phyloP scores from a whole-genome alignment of 2,888 invertebrate genomes.

The Caradrina clavipalpis region DNA sequence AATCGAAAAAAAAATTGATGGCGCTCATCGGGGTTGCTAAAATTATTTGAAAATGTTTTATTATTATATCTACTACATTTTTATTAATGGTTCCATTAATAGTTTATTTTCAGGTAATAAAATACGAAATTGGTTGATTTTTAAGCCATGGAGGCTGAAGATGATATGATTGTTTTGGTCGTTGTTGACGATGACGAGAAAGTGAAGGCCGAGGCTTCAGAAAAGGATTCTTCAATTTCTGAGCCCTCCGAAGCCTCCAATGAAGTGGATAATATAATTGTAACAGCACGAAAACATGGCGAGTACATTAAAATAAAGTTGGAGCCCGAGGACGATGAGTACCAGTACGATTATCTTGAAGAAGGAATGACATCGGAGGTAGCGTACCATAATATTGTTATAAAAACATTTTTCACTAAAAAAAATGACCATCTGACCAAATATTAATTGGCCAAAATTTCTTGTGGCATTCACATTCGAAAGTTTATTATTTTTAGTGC shows the following conservation, averaged over 20 bases:
- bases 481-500: too few relatives aligned
- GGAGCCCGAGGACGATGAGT: conserved; percentile 37
- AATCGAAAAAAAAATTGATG: conserved; percentile 53
- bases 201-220: conserved; percentile 41
- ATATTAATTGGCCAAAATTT: too few relatives aligned
- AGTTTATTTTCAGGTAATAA: conserved; percentile 36
- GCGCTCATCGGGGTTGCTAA: conserved; percentile 61
- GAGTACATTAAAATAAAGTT: conserved; percentile 63
- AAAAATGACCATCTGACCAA: too few relatives aligned
- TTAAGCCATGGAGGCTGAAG: conserved; percentile 62
- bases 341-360: conserved; percentile 55
- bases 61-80: conserved; percentile 5
- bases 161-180: conserved; percentile 69
- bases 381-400: background rate
- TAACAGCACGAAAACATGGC: conserved; percentile 70
- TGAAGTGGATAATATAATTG: conserved; percentile 67
- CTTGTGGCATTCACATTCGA: too few relatives aligned
- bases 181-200: conserved; percentile 58
- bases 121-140: conserved; percentile 22
- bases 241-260: conserved; percentile 50
- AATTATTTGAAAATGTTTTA: conserved; percentile 50
- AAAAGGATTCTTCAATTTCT: conserved; percentile 63
- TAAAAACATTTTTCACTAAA: background rate
- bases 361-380: conserved; percentile 40
- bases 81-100: background rate